These are phyloP conservation scores for Struthio camelus DNA, from an alignment of 2,113 vertebrate genomes.

Conservation along the genomic window DNA sequence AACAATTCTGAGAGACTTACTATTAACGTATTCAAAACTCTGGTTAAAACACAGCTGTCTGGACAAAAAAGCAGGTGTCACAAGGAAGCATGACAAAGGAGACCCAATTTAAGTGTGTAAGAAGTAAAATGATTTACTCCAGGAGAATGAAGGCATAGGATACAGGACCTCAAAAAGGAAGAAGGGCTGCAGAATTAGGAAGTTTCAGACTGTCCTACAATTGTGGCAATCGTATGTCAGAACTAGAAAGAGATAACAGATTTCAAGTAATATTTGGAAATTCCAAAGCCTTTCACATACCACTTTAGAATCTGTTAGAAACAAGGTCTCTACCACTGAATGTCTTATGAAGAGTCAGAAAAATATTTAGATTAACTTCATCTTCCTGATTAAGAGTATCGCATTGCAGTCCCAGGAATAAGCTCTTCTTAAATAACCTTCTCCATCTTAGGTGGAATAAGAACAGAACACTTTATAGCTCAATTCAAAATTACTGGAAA, in stretches of 20 bases:
- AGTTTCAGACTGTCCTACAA: too few relatives aligned
- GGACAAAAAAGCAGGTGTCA: too few relatives aligned
- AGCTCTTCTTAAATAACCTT: background rate
- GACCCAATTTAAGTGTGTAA: background rate
- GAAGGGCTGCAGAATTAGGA: too few relatives aligned
- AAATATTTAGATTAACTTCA: background rate
- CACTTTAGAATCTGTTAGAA: background rate
- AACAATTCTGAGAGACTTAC: background rate
- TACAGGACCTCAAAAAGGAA: too few relatives aligned
- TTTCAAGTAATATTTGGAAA: too few relatives aligned
- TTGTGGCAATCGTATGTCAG: background rate
- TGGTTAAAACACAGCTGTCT: background rate
- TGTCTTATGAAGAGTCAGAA: too few relatives aligned
- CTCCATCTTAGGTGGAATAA: background rate
- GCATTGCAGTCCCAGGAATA: background rate
- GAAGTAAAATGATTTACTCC: background rate
- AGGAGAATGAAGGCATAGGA: background rate
- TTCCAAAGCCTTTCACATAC: background rate
- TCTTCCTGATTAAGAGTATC: background rate
- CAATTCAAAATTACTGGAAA: background rate
- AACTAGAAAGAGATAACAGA: background rate
- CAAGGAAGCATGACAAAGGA: background rate
- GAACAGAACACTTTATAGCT: background rate
- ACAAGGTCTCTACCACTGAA: too few relatives aligned
- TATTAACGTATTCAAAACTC: background rate